phyloP scores from a whole-genome alignment of 2,113 vertebrate genomes.

The Telmatochromis bifrenatus region DNA sequence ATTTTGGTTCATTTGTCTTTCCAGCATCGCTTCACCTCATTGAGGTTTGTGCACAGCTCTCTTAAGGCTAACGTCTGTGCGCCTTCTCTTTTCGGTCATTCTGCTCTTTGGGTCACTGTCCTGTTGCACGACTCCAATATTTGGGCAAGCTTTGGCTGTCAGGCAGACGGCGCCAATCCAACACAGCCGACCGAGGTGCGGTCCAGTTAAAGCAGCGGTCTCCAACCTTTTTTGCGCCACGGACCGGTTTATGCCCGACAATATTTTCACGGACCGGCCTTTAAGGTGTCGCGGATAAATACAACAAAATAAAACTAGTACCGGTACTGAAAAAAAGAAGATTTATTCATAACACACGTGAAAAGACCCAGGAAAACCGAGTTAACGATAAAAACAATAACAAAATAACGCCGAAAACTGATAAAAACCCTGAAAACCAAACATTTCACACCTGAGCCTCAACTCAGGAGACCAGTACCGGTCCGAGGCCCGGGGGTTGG shows the following conservation, averaged over 20 bases:
- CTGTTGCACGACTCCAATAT: background rate
- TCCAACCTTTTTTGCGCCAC: too few species aligned
- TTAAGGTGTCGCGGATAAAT: too few species aligned
- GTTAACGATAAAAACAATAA: rapidly evolving
- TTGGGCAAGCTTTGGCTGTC: background rate
- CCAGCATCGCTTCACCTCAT: background rate
- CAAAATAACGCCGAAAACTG: too few species aligned
- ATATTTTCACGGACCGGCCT: too few species aligned
- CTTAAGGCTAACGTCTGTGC: background rate
- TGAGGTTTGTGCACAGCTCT: background rate
- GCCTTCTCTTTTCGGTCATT: background rate
- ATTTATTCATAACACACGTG: too few species aligned
- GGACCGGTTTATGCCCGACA: too few species aligned
- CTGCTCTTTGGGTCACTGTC: background rate
- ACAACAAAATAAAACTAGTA: too few species aligned
- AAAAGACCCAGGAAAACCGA: too few species aligned
- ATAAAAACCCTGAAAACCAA: rapidly evolving
- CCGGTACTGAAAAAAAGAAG: rapidly evolving
- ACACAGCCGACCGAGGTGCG: background rate
- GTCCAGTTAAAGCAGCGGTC: rapidly evolving
- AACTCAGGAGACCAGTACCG: rapidly evolving
- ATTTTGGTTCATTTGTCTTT: background rate
- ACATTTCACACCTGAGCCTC: too few species aligned
- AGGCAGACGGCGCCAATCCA: background rate
- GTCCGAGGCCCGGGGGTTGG: too few species aligned